These are phyloP conservation scores for Diglossa cyanea DNA, from an alignment of 2,797 vertebrate species.

Conservation along the genomic window DNA sequence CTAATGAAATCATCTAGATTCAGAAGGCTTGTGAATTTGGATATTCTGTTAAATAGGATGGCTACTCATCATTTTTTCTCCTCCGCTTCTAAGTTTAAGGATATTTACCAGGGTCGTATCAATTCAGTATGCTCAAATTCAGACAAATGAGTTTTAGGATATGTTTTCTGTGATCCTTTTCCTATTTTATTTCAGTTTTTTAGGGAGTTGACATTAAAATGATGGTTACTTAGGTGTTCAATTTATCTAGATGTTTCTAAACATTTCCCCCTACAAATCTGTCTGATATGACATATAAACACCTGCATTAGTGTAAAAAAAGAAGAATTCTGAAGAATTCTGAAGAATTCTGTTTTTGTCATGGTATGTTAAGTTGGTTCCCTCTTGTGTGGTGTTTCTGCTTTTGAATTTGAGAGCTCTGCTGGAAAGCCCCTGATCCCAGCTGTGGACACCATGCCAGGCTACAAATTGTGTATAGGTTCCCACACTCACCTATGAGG, in stretches of 20 bases:
- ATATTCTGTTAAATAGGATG: background rate
- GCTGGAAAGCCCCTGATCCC: background rate
- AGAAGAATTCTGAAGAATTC: background rate
- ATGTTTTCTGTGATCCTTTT: background rate
- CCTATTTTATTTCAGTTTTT: background rate
- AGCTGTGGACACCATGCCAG: background rate
- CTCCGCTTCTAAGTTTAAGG: background rate
- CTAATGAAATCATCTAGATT: background rate
- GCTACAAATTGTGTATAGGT: background rate
- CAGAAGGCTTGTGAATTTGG: background rate
- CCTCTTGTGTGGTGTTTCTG: background rate
- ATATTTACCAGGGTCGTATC: background rate
- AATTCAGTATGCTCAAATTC: background rate
- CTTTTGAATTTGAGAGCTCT: background rate
- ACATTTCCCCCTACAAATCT: background rate
- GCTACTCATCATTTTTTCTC: background rate
- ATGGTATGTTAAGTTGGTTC: background rate
- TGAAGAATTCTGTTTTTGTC: background rate
- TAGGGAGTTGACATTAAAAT: background rate
- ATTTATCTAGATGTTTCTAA: background rate
- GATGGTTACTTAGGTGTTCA: background rate
- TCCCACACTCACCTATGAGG: rapidly evolving
- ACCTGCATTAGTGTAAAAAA: background rate
- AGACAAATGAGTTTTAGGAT: background rate
- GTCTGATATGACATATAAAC: background rate